Percentiles rank a stretch among this genome's conserved stretches.
These are phyloP conservation scores for Anguilla megastoma DNA, from an alignment of 2,797 vertebrate species.

Conservation along the genomic window DNA sequence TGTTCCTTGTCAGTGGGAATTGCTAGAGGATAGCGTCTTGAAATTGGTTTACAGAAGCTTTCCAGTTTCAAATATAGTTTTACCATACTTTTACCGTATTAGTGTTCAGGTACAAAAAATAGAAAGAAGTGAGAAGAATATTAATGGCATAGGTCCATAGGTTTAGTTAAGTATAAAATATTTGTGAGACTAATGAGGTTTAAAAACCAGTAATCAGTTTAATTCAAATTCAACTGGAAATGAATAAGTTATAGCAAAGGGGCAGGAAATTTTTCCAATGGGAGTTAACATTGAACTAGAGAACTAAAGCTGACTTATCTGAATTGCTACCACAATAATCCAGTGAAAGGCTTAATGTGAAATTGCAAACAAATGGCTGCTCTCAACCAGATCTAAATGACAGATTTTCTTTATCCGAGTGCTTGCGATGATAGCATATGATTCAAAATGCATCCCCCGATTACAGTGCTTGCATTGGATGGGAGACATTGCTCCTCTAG, in stretches of 20 bases:
- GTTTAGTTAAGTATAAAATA: not conserved
- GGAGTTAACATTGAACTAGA: not conserved
- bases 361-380: slow-evolving; percentile 11
- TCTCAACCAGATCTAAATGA: slow-evolving; percentile 20
- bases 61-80: not conserved
- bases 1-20: not conserved
- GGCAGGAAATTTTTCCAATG: not conserved
- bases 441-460: slow-evolving; percentile 20
- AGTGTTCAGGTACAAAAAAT: not conserved
- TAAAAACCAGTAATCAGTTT: not conserved
- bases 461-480: not conserved
- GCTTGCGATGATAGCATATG: slow-evolving; percentile 26
- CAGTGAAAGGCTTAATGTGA: not conserved
- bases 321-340: not conserved
- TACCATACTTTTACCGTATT: not conserved
- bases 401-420: not conserved
- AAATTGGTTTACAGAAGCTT: not conserved
- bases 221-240: not conserved
- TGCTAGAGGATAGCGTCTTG: not conserved
- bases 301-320: not conserved
- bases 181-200: not conserved
- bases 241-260: not conserved
- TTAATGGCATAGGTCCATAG: not conserved
- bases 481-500: not conserved
- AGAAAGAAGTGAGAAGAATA: not conserved